Conservation (phyloP, 2,888 invertebrate species). For the Globia sparganii region DNA sequence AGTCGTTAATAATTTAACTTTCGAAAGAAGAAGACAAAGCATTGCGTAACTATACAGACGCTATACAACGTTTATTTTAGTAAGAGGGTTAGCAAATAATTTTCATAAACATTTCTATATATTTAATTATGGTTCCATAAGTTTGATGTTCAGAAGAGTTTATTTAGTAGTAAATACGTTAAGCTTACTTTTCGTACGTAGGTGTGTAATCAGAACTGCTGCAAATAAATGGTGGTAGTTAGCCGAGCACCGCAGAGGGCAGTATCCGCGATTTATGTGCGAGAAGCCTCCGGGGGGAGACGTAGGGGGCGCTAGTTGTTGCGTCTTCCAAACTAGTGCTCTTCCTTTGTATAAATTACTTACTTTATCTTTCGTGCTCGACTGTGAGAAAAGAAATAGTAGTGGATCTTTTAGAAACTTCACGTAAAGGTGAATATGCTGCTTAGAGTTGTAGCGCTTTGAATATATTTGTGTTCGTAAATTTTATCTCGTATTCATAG, state of each 20-base stretch:
- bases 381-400: slow-evolving; percentile 61
- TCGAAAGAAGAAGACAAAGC: too few relatives aligned
- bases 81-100: neutral
- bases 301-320: slow-evolving; percentile 68
- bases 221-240: slow-evolving; percentile 88
- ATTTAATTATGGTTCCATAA: neutral
- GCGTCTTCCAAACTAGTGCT: slow-evolving; percentile 69
- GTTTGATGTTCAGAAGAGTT: neutral
- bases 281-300: slow-evolving; percentile 64
- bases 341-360: slow-evolving; percentile 67
- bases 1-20: too few relatives aligned
- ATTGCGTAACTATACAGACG: too few relatives aligned
- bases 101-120: neutral
- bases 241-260: slow-evolving; percentile 86
- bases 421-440: slow-evolving; percentile 53
- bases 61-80: too few relatives aligned
- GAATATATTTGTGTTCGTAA: slow-evolving; percentile 32
- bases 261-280: slow-evolving; percentile 86
- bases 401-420: slow-evolving; percentile 55
- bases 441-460: slow-evolving; percentile 29
- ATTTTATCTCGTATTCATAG: slow-evolving; percentile 41
- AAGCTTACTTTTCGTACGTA: slow-evolving; percentile 56
- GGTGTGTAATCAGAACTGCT: slow-evolving; percentile 84
- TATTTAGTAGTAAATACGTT: slow-evolving; percentile 8
- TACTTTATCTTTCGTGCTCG: slow-evolving; percentile 63